A percentile compares a stretch with the other conserved stretches of the same genome.
Conservation (phyloP, 2,888 invertebrate genomes). For the Perizoma flavofasciatum region DNA sequence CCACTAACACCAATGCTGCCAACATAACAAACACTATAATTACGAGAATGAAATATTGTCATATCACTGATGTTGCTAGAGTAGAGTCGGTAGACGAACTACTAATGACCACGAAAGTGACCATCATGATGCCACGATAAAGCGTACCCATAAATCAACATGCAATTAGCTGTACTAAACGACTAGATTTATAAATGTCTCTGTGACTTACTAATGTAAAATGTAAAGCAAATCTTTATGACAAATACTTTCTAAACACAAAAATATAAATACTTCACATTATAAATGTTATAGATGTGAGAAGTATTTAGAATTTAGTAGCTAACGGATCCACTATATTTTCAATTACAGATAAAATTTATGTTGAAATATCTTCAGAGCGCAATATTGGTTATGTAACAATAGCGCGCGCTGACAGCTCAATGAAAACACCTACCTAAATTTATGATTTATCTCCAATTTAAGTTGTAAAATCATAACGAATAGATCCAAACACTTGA, state of each 20-base stretch:
- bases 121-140: slow-evolving; percentile 38
- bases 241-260: slow-evolving; percentile 10
- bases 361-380: slow-evolving; percentile 21
- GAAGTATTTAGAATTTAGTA: slow-evolving; percentile 4
- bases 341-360: slow-evolving; percentile 29
- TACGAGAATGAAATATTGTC: slow-evolving; percentile 16
- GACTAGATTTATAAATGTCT: slow-evolving; percentile 39
- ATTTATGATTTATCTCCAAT: slow-evolving; percentile 29
- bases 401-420: slow-evolving; percentile 26
- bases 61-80: slow-evolving; percentile 1
- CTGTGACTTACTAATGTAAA: slow-evolving; percentile 31
- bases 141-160: slow-evolving; percentile 38
- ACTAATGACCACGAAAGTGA: slow-evolving; percentile 29
- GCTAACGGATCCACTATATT: slow-evolving; percentile 23
- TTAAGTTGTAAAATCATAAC: slow-evolving; percentile 37
- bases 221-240: slow-evolving; percentile 17
- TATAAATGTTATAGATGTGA: slow-evolving; percentile 9
- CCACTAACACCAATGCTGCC: slow-evolving; percentile 12
- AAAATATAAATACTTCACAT: slow-evolving; percentile 1
- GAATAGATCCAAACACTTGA: slow-evolving; percentile 37
- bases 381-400: slow-evolving; percentile 22
- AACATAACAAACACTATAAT: slow-evolving; percentile 23
- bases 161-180: slow-evolving; percentile 41
- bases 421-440: slow-evolving; percentile 27
- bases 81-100: slow-evolving; percentile 20